A percentile compares a stretch with the other conserved stretches of the same genome.
Evolutionary conservation across 2,797 vertebrate species (phyloP).

Genomic region (Eulemur mongoz): DNA sequence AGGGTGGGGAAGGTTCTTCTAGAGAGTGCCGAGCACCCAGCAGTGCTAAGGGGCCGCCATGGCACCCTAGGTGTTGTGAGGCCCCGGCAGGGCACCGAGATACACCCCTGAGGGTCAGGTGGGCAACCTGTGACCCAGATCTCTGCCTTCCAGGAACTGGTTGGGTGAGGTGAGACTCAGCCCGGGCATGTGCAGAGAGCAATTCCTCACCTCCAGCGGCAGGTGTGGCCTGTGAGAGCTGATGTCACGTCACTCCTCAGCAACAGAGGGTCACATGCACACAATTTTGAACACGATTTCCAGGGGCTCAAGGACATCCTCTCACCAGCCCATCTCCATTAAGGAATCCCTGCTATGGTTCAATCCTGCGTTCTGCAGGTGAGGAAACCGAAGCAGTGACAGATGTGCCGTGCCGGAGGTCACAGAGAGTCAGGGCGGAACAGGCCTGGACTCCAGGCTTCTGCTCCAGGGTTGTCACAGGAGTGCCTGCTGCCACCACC

Average conservation of each 20-base stretch:
- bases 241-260: neutral
- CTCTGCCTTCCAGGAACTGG: slow-evolving; percentile 16
- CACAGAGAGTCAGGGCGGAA: neutral
- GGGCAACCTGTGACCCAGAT: neutral
- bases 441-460: neutral
- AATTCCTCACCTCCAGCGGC: neutral
- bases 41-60: neutral
- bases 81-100: neutral
- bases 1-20: neutral
- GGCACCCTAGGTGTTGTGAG: too few relatives aligned
- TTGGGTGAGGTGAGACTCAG: neutral
- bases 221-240: neutral
- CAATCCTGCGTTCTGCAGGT: neutral
- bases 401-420: neutral
- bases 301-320: neutral
- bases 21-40: neutral
- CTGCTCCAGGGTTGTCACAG: too few relatives aligned
- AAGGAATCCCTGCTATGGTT: neutral
- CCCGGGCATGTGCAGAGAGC: neutral
- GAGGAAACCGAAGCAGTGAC: neutral
- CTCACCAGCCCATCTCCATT: neutral
- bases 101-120: neutral
- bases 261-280: rapidly evolving
- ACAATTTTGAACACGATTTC: neutral
- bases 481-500: neutral